Base-by-base conservation (phyloP, 2,888 invertebrate species). In the Polyploca ridens region DNA sequence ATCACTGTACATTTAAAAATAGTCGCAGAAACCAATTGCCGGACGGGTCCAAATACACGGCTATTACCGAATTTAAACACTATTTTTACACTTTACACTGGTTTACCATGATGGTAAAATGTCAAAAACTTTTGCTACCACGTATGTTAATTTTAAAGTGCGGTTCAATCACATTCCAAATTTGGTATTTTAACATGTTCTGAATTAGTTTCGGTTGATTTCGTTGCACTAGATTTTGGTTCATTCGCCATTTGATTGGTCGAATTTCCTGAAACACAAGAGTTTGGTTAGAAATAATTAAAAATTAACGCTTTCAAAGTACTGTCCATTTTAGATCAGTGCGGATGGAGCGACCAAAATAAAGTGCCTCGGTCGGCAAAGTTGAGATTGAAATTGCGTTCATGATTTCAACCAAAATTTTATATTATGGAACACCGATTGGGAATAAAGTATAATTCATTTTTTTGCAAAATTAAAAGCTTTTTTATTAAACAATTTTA, bases 121-220 rank as follows among this genome's bases (percentile, higher is more conserved):
- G 33, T 33, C 57, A 16, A 16, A 33, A 16, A 35, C 38, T 57
- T 44, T 49, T 33, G 57, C 58, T 33, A 49, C 11, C 38, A 58
- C n/a, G 33, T 16, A n/a, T 58, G 60, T 46, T 46, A 46, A 46
- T 44, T 54, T 72, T 71, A 69, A 33, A 64, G 67, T 62, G 72
- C 71, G n/a, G 67, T 73, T 83, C 77, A 84, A 65, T 82, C 82
- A 64, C 83, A 85, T 64, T 83, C 80, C 68, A 82, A 83, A 64
- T 68, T 84, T 4, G 66, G 63, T 54, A 79, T 75, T 77, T 82
- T 82, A 7, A 72, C 69, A 60, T 85, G 83, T 75, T 88, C 87
- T 74, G 78, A 65, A 60, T 78, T 79, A 3, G 84, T 83, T 62
- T 89, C 89, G 13, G 84, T 82, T 0, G 86, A 73, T 79, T 88